Evolutionary conservation across 2,797 vertebrate species (phyloP), one percentile per base, ranked within the genome.

Genomic region (Amphiprion clarkii): DNA sequence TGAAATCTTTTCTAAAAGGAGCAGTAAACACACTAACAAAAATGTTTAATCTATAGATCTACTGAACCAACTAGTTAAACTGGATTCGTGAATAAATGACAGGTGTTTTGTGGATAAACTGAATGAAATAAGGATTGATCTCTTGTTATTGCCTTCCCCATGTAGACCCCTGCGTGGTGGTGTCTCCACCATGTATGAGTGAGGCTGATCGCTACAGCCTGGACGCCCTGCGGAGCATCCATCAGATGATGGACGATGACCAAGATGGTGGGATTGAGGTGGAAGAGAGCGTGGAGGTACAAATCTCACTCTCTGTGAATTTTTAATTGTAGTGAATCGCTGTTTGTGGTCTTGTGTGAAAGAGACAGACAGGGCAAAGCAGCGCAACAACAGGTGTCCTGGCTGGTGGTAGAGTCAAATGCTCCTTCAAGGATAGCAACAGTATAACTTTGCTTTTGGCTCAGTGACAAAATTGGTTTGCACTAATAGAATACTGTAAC

Each of bases 191-290:
- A 0, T 99, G 97, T 87, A 93, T 97, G 82, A 97, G 95, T 0
- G 97, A 99, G 82, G 96, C 97, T 4, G 98, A 99, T 61, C 95
- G 95, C 68, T 97, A 94, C 89, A 99, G 97, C 82, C 92, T 99
- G 31, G 98, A 99, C 90, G 97, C 97, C 58, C 96, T 99, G 83
- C 93, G 95, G 11, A 97, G 94, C 92, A 99, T 99, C 86, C 98
- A 99, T 78, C 91, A 94, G 46, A 94, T 95, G 93, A 95, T 95
- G 93, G 95, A 95, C 1, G 94, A 95, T 46, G 94, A 95, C 87
- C 93, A 95, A 80, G 95, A 95, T 25, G 95, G 95, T 23, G 93
- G 94, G 67, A 95, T 95, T 13, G 95, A 95, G 79, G 94, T 95
- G 90, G 94, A 95, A 82, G 94, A 95, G 86, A 95, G 95, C 46